These are phyloP conservation scores for Sepioteuthis lessoniana DNA, from an alignment of 2,888 invertebrate species.

Conservation along the genomic window DNA sequence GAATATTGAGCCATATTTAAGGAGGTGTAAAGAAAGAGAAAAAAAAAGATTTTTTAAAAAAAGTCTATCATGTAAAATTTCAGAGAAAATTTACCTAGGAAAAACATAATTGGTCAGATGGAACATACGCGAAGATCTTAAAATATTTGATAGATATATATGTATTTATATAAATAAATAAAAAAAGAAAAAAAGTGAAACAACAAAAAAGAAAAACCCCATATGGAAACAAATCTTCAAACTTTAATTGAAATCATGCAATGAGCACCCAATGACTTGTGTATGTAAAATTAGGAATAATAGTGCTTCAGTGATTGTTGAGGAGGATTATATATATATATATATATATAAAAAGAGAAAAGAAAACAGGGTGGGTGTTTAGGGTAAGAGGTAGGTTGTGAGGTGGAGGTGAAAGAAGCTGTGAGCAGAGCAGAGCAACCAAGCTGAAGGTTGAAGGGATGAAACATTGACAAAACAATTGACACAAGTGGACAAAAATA, in stretches of 20 bases:
- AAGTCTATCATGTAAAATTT: background rate
- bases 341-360: no score
- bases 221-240: background rate
- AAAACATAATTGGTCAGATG: background rate
- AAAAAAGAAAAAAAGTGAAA: background rate
- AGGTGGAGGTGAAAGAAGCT: background rate
- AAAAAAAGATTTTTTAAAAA: rapidly evolving
- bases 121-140: constrained; percentile 41
- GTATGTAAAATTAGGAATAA: background rate
- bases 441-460: background rate
- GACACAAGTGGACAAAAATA: background rate
- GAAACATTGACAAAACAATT: background rate
- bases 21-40: background rate
- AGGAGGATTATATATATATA: no score
- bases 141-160: background rate
- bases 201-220: background rate
- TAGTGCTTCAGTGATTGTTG: background rate
- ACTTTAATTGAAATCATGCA: background rate
- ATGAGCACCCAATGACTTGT: background rate
- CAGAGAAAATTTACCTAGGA: background rate
- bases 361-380: background rate
- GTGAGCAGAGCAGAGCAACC: constrained; percentile 44
- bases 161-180: background rate
- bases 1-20: background rate
- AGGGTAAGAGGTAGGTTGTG: background rate